Conservation (phyloP, 2,113 vertebrate species). For the Nymphicus hollandicus region DNA sequence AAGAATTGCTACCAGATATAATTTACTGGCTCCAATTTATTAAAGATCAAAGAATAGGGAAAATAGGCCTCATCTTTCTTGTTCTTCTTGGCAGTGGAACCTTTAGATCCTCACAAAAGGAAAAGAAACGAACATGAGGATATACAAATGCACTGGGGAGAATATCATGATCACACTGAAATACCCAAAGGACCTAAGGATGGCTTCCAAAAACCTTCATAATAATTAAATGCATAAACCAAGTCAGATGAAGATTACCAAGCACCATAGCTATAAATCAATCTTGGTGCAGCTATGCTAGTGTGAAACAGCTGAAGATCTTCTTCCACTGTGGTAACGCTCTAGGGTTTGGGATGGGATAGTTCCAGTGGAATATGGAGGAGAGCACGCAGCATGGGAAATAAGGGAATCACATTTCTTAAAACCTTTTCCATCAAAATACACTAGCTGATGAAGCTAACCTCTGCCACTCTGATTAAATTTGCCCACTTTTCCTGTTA, state of each 20-base stretch:
- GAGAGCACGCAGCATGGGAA: neutral
- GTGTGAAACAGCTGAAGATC: neutral
- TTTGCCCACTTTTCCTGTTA: neutral
- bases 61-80: conserved; percentile 11
- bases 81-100: conserved; percentile 20
- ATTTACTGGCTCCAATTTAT: conserved; percentile 19
- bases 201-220: neutral
- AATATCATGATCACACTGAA: neutral
- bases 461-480: neutral
- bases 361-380: neutral
- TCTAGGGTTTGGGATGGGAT: neutral
- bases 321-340: neutral
- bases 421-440: neutral
- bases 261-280: neutral
- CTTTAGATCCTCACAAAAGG: neutral
- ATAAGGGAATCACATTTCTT: neutral
- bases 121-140: neutral
- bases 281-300: neutral
- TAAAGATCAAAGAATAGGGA: conserved; percentile 12
- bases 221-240: neutral
- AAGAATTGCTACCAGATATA: conserved; percentile 15
- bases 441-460: neutral
- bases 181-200: neutral
- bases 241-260: neutral
- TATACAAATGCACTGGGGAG: neutral